A percentile compares a stretch with the other conserved stretches of the same genome.
Conservation (phyloP, 2,888 invertebrate genomes). For the Euzophera pinguis region DNA sequence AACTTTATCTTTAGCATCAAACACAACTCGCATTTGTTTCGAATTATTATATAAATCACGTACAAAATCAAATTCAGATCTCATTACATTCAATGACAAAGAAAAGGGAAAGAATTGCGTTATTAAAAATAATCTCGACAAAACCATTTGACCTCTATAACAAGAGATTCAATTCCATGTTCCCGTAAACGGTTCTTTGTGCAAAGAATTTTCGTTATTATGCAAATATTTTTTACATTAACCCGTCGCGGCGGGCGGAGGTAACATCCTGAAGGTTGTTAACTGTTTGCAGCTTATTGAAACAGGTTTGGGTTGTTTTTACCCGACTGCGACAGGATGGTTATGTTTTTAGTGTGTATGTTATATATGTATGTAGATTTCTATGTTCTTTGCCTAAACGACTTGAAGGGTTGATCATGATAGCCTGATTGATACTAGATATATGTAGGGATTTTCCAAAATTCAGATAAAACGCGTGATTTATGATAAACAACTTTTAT, state of each 20-base stretch:
- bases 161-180: conserved; percentile 9
- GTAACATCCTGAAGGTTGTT: not conserved
- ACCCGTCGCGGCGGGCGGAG: not conserved
- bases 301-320: not conserved
- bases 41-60: not conserved
- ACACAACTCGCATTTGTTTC: not conserved
- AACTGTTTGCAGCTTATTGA: not conserved
- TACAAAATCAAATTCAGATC: not conserved
- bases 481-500: too few species aligned
- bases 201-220: conserved; percentile 7
- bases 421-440: too few species aligned
- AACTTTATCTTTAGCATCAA: too few species aligned
- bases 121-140: not conserved
- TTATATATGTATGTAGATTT: too few species aligned
- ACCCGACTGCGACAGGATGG: not conserved
- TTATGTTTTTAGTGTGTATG: too few species aligned
- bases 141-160: not conserved
- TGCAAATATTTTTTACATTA: conserved; percentile 11
- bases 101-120: conserved; percentile 2
- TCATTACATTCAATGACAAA: not conserved
- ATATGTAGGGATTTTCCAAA: too few species aligned
- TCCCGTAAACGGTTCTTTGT: conserved; percentile 7
- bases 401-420: too few species aligned
- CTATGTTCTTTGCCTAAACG: too few species aligned
- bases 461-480: too few species aligned